These are phyloP conservation scores for Telenomus remus DNA, from an alignment of 1,140 invertebrate species.

Conservation along the genomic window DNA sequence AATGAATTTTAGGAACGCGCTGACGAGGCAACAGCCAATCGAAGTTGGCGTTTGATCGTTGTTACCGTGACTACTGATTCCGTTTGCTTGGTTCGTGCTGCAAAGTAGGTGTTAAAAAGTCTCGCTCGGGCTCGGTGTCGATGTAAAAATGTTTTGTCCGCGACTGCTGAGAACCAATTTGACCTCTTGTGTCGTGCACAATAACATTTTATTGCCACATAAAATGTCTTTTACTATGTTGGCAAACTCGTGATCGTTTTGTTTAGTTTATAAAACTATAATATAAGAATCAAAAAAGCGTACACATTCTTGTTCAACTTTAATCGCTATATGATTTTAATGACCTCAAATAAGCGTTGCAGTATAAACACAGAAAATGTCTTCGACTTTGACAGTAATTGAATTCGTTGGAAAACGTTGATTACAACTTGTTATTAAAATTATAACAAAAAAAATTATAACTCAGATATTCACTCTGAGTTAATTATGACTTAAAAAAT, in stretches of 20 bases:
- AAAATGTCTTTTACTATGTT: slow-evolving; percentile 48
- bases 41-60: slow-evolving; percentile 69
- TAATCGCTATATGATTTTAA: too few relatives aligned
- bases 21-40: slow-evolving; percentile 14
- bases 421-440: too few relatives aligned
- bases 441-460: too few relatives aligned
- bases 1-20: slow-evolving; percentile 22
- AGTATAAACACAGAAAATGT: too few relatives aligned
- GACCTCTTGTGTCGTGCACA: slow-evolving; percentile 41
- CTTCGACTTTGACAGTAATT: too few relatives aligned
- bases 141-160: slow-evolving; percentile 39
- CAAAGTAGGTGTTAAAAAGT: slow-evolving; percentile 53
- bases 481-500: background rate
- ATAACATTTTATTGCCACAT: slow-evolving; percentile 52
- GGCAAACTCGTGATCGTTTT: slow-evolving; percentile 25
- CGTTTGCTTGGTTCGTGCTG: slow-evolving; percentile 13
- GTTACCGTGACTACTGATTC: slow-evolving; percentile 68
- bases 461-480: too few relatives aligned
- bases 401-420: too few relatives aligned
- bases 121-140: slow-evolving; percentile 23
- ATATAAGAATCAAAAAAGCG: slow-evolving; percentile 14
- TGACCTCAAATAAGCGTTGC: too few relatives aligned
- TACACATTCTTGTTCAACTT: background rate
- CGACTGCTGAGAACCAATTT: slow-evolving; percentile 18
- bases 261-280: slow-evolving; percentile 38